Base-by-base conservation (phyloP, 2,113 vertebrate genomes). In the Archocentrus centrarchus region DNA sequence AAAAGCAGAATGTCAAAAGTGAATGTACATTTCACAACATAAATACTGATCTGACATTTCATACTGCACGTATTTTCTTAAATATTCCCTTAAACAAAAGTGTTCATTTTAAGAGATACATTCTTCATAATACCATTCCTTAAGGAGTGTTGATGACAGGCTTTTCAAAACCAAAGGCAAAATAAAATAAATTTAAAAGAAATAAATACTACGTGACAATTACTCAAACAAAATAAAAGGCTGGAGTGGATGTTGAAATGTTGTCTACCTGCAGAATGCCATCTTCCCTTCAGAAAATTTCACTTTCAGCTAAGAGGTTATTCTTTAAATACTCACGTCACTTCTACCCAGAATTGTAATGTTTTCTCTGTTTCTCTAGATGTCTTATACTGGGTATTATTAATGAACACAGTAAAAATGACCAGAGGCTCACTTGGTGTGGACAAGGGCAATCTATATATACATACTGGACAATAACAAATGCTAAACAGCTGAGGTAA, bases 71-170 rank as follows among this genome's bases (percentile, higher is more conserved):
- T 14, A 2, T 7, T 66, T 80, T 58, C 7, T 3, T 86, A 35
- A 44, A 83, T 63, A 60, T 70, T 47, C 27, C 80, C 4, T 64
- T 58, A 18, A 27, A 18, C 27, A 75, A 82, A 80, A 66, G 6
- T 4, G 27, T 20, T 70, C 1, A 53, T 68, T 53, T 47, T 73
- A n/a, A 58, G n/a, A 20, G 59, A 81, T 60, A 18, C 15, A 63
- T 22, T 80, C 8, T 55, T 60, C 6, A 66, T 59, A 8, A 44
- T 9, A 55, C 41, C 61, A 30, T 6, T 32, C 27, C 44, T 77
- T 50, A 81, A 62, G 66, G 68, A 90, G 83, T 85, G 77, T 77
- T 76, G n/a, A 61, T 18, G 15, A 76, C 6, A 64, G 57, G 30
- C 2, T 64, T 58, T 76, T 13, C 24, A 75, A 73, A 83, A 82